These are phyloP conservation scores for Cebidichthys violaceus DNA, from an alignment of 2,113 vertebrate species.

Conservation along the genomic window DNA sequence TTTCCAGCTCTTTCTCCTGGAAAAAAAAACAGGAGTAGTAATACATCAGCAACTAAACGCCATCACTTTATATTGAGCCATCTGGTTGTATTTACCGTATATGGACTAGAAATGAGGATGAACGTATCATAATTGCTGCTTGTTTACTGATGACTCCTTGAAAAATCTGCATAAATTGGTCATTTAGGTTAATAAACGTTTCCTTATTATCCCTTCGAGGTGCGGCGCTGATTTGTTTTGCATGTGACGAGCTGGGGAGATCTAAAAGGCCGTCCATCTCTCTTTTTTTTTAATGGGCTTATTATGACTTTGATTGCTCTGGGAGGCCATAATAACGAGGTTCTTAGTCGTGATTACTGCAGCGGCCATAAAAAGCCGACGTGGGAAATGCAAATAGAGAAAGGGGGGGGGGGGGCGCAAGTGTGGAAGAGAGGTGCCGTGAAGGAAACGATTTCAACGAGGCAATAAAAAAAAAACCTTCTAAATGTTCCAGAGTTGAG, in stretches of 20 bases:
- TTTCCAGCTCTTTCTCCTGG: conserved; percentile 90
- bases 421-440: neutral
- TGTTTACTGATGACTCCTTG: neutral
- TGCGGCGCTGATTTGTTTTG: conserved; percentile 21
- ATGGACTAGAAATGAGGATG: neutral
- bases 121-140: neutral
- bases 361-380: conserved; percentile 34
- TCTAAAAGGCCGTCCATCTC: conserved; percentile 4
- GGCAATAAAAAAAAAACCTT: neutral
- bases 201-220: neutral
- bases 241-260: neutral
- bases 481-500: neutral
- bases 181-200: conserved; percentile 22
- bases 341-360: conserved; percentile 47
- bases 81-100: neutral
- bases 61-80: neutral
- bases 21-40: conserved; percentile 47
- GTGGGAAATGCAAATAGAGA: neutral
- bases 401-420: neutral
- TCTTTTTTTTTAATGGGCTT: conserved; percentile 28
- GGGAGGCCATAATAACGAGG: conserved; percentile 32
- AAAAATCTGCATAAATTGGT: conserved; percentile 2
- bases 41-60: neutral
- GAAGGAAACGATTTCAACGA: neutral
- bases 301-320: conserved; percentile 43